Base-by-base conservation (phyloP, 2,113 vertebrate genomes). In the Urocitellus parryii region DNA sequence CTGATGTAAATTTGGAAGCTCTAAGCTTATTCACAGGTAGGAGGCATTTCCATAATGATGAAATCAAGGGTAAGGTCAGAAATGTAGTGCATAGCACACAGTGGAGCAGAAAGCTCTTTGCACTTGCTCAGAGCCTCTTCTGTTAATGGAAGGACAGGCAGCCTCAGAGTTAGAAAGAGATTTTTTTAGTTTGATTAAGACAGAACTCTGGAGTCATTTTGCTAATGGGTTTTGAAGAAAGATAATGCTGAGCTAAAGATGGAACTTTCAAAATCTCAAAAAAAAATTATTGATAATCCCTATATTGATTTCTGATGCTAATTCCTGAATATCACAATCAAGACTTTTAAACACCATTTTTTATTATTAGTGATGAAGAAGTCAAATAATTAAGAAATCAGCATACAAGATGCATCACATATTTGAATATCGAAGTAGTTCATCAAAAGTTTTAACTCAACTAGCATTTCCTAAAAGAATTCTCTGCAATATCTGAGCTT, bases 141-240 rank as follows among this genome's bases (percentile, higher is more conserved):
- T 58, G n/a, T 51, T 82, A 65, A 61, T 90, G 77, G 90, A 82
- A 92, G 14, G 13, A 93, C 32, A 78, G 79, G 6, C 20, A 91
- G 16, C 1, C 2, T 84, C 84, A n/a, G 18, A 37, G 7, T 27
- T 34, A 7, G 16, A 32, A 8, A 58, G 74, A 13, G 0, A 32
- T 34, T 29, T 78, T n/a, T 86, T 77, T 17, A 53, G 51, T 53
- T 53, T 53, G 51, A 53, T 53, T 53, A n/a, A 34, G 1, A 34
- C 1, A 39, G 25, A 72, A 83, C 39, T 79, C 9, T 68, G n/a
- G 20, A n/a, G 20, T n/a, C 9, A 27, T 42, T 88, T 51, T 77
- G 34, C 11, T 70, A 72, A 82, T n/a, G 32, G 81, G 2, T 93
- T 14, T 45, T 16, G 3, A 18, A n/a, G 25, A 92, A 82, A 65